phyloP scores from a whole-genome alignment of 2,888 invertebrate genomes.

The Troilus luridus region DNA sequence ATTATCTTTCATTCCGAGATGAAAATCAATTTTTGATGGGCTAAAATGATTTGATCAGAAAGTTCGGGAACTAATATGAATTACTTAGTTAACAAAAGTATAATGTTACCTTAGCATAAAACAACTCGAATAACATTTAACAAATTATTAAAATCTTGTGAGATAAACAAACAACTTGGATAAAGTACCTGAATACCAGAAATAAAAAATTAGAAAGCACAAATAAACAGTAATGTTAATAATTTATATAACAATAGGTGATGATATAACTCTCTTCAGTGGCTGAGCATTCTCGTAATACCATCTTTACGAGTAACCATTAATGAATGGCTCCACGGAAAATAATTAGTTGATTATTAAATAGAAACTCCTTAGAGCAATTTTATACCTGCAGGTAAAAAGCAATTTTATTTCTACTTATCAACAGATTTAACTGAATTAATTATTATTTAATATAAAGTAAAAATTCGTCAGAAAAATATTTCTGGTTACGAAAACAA shows the following conservation, averaged over 20 bases:
- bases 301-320: not conserved
- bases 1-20: no score
- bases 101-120: no score
- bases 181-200: not conserved
- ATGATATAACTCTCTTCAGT: not conserved
- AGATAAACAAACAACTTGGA: not conserved
- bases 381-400: not conserved
- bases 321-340: not conserved
- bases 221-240: not conserved
- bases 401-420: not conserved
- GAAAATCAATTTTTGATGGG: no score
- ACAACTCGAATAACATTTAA: no score
- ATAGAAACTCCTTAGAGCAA: not conserved
- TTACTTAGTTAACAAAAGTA: no score
- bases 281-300: not conserved
- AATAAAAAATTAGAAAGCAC: not conserved
- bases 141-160: not conserved
- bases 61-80: no score
- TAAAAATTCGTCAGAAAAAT: not conserved
- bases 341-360: not conserved
- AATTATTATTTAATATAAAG: not conserved
- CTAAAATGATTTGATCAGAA: no score
- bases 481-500: no score
- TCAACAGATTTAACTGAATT: not conserved
- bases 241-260: slow-evolving; percentile 5